Base-by-base conservation (phyloP, 2,888 invertebrate genomes). In the Flabesymbios commensalis region DNA sequence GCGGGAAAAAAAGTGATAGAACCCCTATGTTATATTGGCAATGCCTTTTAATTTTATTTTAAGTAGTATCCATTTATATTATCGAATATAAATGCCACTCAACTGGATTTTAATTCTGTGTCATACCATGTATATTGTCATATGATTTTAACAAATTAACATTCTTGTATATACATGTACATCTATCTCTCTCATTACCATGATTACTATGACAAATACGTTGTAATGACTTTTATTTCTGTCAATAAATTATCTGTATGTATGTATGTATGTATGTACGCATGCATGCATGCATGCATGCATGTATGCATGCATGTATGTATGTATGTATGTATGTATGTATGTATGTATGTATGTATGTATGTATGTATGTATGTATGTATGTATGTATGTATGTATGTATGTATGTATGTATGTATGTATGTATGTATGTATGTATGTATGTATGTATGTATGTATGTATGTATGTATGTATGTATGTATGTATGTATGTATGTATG, bases 391-490 rank as follows among this genome's bases (percentile, higher is more conserved):
- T 28, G 51, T 51, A 28, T 28, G 51, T 51, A 28, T 28, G 51
- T 51, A 28, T 28, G 51, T 51, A 28, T 28, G 51, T 51, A 19
- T 28, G 51, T 51, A 28, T 28, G 51, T 51, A 28, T 3, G 52
- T 33, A 31, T 51, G 29, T 51, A 28, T 51, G 51, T 51, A 28
- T 51, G 51, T 51, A 28, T 51, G 51, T 51, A 28, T 51, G 51
- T 51, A 28, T 51, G 51, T 51, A 28, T 51, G 51, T 51, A 28
- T 51, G 51, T 51, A 28, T 51, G 51, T 51, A 28, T 51, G 51
- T 51, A 28, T 51, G 51, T 51, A 28, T 51, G 51, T 51, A 28
- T 51, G 51, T 51, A 28, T 51, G 51, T 51, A 28, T 51, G 51
- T 51, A 28, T 51, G 51, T 51, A 28, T 51, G 51, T 51, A 28